Evolutionary conservation across 1,140 invertebrate genomes (phyloP).

Genomic region (Drosophila burlai): DNA sequence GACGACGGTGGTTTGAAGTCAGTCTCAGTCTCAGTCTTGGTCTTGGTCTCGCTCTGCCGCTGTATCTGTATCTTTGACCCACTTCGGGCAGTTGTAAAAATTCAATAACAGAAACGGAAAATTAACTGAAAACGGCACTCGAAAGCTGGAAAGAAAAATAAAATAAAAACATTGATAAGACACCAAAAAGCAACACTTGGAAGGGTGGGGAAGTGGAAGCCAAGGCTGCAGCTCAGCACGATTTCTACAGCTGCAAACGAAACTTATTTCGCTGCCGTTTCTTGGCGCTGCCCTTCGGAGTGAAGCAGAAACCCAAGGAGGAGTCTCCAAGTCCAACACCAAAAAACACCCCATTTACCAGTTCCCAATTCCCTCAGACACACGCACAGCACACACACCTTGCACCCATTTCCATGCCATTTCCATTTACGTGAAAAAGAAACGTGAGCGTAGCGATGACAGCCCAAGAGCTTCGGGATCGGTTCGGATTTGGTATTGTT

Average conservation of each 20-base stretch:
- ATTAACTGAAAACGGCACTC: conserved; percentile 80
- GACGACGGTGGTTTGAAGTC: conserved; percentile 10
- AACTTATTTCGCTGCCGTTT: conserved; percentile 39
- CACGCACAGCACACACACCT: conserved; percentile 41
- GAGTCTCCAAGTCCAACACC: conserved; percentile 27
- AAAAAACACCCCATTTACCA: conserved; percentile 11
- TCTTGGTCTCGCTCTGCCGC: conserved; percentile 1
- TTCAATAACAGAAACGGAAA: conserved; percentile 80
- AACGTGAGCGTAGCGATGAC: conserved; percentile 62
- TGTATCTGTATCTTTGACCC: conserved; percentile 65
- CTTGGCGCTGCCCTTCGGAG: conserved; percentile 64
- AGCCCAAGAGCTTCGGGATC: conserved; percentile 12
- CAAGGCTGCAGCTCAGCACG: conserved; percentile 72
- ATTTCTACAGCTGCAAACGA: conserved; percentile 72
- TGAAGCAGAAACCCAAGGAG: conserved; percentile 57
- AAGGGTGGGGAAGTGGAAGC: conserved; percentile 21
- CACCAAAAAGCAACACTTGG: conserved; percentile 41
- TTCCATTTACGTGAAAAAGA: conserved; percentile 67
- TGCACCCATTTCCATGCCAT: conserved; percentile 79
- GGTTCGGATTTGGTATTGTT: conserved; percentile 24
- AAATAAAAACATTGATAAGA: conserved; percentile 70
- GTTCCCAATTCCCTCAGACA: conserved; percentile 19
- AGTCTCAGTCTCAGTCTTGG: conserved; percentile 10
- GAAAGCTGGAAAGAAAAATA: conserved; percentile 35
- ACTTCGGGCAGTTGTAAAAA: conserved; percentile 73